phyloP scores from a whole-genome alignment of 2,113 vertebrate genomes.

The Noctilio leporinus region DNA sequence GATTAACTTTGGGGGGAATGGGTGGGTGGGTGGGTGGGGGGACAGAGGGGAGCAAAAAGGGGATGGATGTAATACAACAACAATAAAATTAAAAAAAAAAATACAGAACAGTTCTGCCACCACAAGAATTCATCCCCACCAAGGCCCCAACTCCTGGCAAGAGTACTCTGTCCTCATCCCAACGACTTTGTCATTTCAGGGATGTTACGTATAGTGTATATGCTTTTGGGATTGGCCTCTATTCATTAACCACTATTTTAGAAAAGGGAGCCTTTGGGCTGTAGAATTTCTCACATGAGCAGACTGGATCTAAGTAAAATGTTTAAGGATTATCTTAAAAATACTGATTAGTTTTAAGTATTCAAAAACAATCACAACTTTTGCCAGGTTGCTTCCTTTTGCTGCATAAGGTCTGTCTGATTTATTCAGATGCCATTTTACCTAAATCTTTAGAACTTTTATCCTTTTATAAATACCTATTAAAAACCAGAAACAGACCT shows the following conservation, averaged over 20 bases:
- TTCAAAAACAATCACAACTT: background rate
- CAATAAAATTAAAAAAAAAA: no score
- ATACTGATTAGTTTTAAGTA: background rate
- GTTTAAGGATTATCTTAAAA: conserved; percentile 18
- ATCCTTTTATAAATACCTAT: background rate
- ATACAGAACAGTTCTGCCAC: background rate
- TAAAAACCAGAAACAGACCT: conserved; percentile 18
- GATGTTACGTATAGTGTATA: background rate
- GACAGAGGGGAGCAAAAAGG: no score
- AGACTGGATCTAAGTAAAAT: background rate
- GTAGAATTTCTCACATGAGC: background rate
- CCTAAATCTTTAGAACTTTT: background rate
- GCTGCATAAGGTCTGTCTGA: background rate
- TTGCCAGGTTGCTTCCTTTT: background rate
- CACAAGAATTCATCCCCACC: background rate
- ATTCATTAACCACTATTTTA: background rate
- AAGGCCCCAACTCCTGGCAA: background rate
- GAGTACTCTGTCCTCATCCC: background rate
- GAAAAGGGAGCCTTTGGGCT: background rate
- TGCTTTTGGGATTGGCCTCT: background rate
- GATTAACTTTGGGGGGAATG: no score
- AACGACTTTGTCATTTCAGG: background rate
- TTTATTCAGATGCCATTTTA: background rate
- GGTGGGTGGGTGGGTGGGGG: no score
- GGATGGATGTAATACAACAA: no score